phyloP scores from a whole-genome alignment of 2,113 vertebrate genomes.

The Bostrychus sinensis region DNA sequence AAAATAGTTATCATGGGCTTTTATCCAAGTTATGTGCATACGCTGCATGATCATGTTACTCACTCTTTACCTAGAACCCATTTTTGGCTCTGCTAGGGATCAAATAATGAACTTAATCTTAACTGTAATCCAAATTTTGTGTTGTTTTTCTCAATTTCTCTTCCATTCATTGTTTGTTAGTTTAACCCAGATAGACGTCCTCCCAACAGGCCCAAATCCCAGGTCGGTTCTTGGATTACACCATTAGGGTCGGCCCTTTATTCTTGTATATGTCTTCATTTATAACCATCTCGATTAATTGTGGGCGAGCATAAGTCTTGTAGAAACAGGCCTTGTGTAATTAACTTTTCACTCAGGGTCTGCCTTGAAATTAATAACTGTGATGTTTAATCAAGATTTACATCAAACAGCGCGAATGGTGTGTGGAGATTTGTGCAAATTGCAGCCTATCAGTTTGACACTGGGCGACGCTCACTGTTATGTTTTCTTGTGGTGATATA shows the following conservation, averaged over 20 bases:
- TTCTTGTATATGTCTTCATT: conserved; percentile 48
- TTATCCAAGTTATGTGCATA: too few relatives aligned
- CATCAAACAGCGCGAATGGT: conserved; percentile 66
- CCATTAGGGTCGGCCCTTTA: conserved; percentile 14
- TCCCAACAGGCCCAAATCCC: conserved; percentile 1
- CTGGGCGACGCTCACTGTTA: conserved; percentile 39
- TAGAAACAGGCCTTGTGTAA: conserved; percentile 65
- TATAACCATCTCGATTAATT: conserved; percentile 67
- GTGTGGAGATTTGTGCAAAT: conserved; percentile 54
- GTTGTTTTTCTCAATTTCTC: too few relatives aligned
- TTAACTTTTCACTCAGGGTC: conserved; percentile 70
- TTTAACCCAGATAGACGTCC: neutral
- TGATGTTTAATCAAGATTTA: conserved; percentile 74
- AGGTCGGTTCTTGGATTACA: conserved; percentile 31
- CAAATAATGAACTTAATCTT: too few relatives aligned
- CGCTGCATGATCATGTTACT: too few relatives aligned
- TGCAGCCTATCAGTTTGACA: conserved; percentile 43
- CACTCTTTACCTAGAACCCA: too few relatives aligned
- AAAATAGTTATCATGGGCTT: too few relatives aligned
- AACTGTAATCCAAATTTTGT: too few relatives aligned
- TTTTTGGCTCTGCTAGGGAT: too few relatives aligned
- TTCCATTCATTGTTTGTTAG: too few relatives aligned
- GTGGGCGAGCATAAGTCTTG: conserved; percentile 55
- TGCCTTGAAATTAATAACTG: conserved; percentile 70
- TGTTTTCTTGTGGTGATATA: conserved; percentile 39